These are phyloP conservation scores for Ceyx melanurus DNA, from an alignment of 2,113 vertebrate species.

Conservation along the genomic window DNA sequence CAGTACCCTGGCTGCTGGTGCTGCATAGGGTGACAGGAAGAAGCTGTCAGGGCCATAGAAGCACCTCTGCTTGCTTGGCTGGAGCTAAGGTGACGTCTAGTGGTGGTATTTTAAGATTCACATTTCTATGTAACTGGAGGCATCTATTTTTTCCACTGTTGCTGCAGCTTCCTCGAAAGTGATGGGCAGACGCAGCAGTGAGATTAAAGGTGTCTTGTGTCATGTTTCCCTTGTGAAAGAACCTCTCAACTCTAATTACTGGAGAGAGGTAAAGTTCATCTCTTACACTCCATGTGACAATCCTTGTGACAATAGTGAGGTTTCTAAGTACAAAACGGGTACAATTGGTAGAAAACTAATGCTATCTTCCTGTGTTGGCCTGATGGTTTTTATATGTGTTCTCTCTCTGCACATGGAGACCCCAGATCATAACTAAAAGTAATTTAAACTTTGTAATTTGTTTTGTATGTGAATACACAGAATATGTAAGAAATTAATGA, in stretches of 20 bases:
- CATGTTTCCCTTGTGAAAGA: neutral
- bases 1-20: neutral
- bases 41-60: neutral
- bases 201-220: neutral
- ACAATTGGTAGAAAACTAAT: neutral
- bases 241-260: neutral
- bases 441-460: neutral
- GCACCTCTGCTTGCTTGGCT: neutral
- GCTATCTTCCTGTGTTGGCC: neutral
- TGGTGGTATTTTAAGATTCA: neutral
- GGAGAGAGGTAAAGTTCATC: neutral
- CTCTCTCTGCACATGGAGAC: neutral
- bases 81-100: neutral
- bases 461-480: neutral
- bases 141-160: neutral
- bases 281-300: accelerated
- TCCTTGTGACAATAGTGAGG: accelerated
- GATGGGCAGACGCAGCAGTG: neutral
- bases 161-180: neutral
- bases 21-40: neutral
- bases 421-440: neutral
- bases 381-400: neutral
- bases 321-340: neutral
- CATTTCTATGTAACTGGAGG: neutral
- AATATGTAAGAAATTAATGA: neutral